Evolutionary conservation across 2,888 invertebrate species (phyloP).

Genomic region (Drosophila melanosoma): DNA sequence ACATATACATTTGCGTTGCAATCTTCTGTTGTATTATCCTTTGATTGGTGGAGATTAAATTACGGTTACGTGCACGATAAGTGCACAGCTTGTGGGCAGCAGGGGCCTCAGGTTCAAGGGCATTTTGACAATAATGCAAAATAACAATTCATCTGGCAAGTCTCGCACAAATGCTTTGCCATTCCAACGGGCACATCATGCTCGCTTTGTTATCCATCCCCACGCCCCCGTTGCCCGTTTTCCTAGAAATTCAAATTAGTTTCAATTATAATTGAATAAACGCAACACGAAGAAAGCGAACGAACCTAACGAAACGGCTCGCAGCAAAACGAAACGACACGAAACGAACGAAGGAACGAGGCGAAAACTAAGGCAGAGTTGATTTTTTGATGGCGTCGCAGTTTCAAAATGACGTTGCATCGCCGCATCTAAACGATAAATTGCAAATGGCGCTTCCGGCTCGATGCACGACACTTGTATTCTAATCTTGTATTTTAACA

Average conservation of each 20-base stretch:
- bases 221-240: background rate
- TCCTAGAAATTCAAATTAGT: constrained; percentile 77
- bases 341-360: constrained; percentile 3
- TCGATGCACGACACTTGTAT: constrained; percentile 9
- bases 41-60: constrained; percentile 68
- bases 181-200: constrained; percentile 29
- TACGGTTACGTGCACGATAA: constrained; percentile 29
- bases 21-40: constrained; percentile 69
- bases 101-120: constrained; percentile 82
- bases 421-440: constrained; percentile 46
- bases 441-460: constrained; percentile 71
- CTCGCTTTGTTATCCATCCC: constrained; percentile 35
- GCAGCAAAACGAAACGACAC: constrained; percentile 15
- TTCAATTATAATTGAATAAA: constrained; percentile 84
- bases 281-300: constrained; percentile 52
- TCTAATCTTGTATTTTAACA: background rate
- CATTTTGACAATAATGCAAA: constrained; percentile 63
- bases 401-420: constrained; percentile 60
- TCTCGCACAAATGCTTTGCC: constrained; percentile 33
- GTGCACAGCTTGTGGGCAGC: constrained; percentile 15
- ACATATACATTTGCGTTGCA: constrained; percentile 19
- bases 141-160: constrained; percentile 36
- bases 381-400: constrained; percentile 32
- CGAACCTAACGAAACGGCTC: constrained; percentile 36
- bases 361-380: constrained; percentile 28